Evolutionary conservation across 1,140 invertebrate genomes (phyloP), one percentile per base, ranked within the genome.

Genomic region (Cryptotermes secundus): DNA sequence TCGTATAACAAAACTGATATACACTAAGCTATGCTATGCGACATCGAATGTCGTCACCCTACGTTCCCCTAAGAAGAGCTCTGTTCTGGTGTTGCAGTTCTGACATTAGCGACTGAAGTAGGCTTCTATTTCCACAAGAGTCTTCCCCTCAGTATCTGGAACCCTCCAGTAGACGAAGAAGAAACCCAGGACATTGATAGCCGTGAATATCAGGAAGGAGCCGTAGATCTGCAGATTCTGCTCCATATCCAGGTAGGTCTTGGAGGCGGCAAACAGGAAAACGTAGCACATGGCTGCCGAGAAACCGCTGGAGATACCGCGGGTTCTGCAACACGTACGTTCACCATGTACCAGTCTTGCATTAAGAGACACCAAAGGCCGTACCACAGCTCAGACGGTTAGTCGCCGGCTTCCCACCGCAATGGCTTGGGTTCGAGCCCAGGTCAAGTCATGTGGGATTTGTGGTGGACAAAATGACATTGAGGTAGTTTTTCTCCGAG

Each of bases 121-220:
- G 65, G 65, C 22, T 14, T 86, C 86, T 36, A 93, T 91, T 86
- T 93, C 92, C 83, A 93, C 92, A 42, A 93, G 87, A 19, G 87
- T 89, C 83, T 89, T 90, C 3, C 92, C 92, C 87, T 92, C 92
- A 0, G 93, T 93, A 88, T 94, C 93, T 9, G 92, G 92, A 22
- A 94, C 87, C 34, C 91, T 88, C 80, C 91, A 87, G n/a, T 88
- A 88, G 36, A 92, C 87, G 84, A 92, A 90, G 7, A 93, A 86
- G 22, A 93, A 88, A 16, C 93, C 93, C 9, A 93, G 31, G n/a
- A 92, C 89, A 34, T 92, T 92, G 83, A 93, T 90, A 6, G 86
- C 90, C 10, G 92, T 90, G 88, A 94, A 95, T 80, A 94, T 89
- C 86, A 91, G 94, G 87, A 94, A 95, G 3, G 89, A 90, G 3